Evolutionary conservation across 1,140 invertebrate species (phyloP), one percentile per base, ranked within the genome.

Genomic region (Cydia splendana): DNA sequence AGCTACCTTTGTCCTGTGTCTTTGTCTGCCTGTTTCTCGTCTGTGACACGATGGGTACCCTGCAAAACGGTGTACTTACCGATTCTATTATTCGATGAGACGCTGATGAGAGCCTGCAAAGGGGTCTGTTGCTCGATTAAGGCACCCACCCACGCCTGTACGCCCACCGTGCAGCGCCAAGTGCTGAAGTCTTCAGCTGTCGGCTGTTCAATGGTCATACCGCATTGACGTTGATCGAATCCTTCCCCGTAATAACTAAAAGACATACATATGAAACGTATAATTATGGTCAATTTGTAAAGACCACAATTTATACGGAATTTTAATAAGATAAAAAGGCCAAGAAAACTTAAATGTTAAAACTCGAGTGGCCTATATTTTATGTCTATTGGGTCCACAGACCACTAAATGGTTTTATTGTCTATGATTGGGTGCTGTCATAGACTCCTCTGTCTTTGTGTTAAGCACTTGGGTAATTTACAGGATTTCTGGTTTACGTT

Each of bases 231-330:
- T 6, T 81, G 75, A 12, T 65, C 74, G 69, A 94, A 91, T 5
- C 93, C 92, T 15, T 89, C 79, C 6, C 93, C 93, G 65, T 89
- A 93, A 77, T 94, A 94, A 71, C 93, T 94, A 78, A 45, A 82
- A 79, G n/a, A 42, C 38, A n/a, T n/a, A n/a, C n/a, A n/a, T n/a
- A n/a, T n/a, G n/a, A n/a, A n/a, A 38, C 34, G 7, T 38, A 38
- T 9, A 38, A 38, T 38, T 5, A 38, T 38, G 34, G 34, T 38
- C 34, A 38, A 38, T 38, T 38, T 38, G 7, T 7, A 38, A 38
- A 9, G 34, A 1, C n/a, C 7, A 10, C 38, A 42, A 42, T 42
- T 42, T 42, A 10, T 2, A 10, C 10, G 38, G 38, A 42, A 42
- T 34, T 34, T 34, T 34, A 34, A 34, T 34, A 34, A 34, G 34